Base-by-base conservation (phyloP, 2,113 vertebrate genomes). In the Centrocercus urophasianus region DNA sequence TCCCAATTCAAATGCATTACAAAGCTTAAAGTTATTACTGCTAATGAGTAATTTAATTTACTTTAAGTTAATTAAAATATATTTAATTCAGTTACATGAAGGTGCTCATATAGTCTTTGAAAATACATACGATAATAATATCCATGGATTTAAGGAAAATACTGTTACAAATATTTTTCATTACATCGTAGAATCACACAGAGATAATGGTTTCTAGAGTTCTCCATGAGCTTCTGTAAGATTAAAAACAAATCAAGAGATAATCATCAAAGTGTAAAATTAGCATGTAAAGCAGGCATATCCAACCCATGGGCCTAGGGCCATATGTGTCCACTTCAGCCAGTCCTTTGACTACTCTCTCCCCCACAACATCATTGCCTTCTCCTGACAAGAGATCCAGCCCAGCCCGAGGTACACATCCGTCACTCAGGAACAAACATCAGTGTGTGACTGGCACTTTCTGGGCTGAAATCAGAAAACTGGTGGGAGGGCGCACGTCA, bases 61-160 rank as follows among this genome's bases (percentile, higher is more conserved):
- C 78, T 95, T 94, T 96, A 98, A 97, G 94, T 96, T 97, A 97
- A 97, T 98, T 98, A 97, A 97, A 97, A 70, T 95, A 45, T 96
- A 92, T 96, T 97, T 96, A 97, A 97, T 97, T 97, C 92, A 96
- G 90, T 96, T 97, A 97, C 93, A 96, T 42, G 56, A 93, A 97
- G 57, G 36, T 57, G 95, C 78, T 96, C 61, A 61, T 78, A 28
- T 34, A 96, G 69, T 93, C 82, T 96, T 96, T 97, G 95, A 97
- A 98, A 97, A 95, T 77, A 93, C 70, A 94, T 95, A 90, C 40
- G 95, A 89, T 65, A 86, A 89, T 96, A 97, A 92, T 93, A 97
- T 86, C 74, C 65, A 82, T 34, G 72, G 94, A 91, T 87, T 98
- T 94, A 95, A 91, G 76, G 71, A 97, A 97, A 97, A 96, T 90